Conservation (phyloP, 2,113 vertebrate species). For the Platycercus adscitus region DNA sequence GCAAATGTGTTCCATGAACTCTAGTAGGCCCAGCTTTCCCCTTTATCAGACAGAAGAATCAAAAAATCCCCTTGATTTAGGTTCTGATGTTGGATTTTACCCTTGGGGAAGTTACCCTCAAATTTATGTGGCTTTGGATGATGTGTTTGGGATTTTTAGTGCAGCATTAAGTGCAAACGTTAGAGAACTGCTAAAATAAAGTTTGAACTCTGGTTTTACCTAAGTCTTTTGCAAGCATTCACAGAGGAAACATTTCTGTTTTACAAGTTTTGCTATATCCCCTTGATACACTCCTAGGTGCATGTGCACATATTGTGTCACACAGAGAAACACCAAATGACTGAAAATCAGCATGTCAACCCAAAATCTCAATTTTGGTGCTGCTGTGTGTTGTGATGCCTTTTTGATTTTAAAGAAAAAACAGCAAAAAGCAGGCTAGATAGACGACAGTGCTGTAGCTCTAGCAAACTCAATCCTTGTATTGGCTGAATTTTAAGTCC, state of each 20-base stretch:
- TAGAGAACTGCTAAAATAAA: background rate
- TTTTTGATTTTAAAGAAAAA: background rate
- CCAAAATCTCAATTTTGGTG: background rate
- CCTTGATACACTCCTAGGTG: fast-evolving
- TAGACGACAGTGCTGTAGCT: background rate
- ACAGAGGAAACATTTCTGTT: background rate
- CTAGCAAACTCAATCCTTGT: background rate
- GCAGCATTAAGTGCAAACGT: background rate
- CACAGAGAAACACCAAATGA: background rate
- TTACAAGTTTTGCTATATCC: background rate
- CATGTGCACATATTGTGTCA: background rate
- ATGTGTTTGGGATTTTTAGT: background rate
- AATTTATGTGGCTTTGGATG: background rate
- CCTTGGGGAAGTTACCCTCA: background rate
- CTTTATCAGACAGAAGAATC: background rate
- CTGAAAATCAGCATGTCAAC: background rate
- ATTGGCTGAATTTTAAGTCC: background rate
- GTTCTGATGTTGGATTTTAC: background rate
- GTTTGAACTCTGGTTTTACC: background rate
- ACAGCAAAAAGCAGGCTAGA: background rate
- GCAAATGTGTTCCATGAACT: background rate
- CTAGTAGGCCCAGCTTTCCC: background rate
- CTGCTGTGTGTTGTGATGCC: background rate
- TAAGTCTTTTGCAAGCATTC: background rate
- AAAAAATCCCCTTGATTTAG: background rate